Evolutionary conservation across 2,888 invertebrate species (phyloP).

Genomic region (Melolontha melolontha): DNA sequence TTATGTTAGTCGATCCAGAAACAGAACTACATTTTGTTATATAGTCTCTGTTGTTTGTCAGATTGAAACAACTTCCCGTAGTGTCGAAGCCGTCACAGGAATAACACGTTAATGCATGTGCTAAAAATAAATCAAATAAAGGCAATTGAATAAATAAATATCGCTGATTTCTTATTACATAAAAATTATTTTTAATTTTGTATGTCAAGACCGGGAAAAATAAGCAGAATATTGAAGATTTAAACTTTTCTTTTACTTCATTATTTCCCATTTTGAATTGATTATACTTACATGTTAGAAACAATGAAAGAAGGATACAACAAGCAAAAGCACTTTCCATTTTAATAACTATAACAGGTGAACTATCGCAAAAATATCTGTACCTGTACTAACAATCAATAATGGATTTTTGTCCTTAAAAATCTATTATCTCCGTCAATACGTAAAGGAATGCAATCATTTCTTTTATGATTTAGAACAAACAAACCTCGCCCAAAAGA

Average conservation of each 20-base stretch:
- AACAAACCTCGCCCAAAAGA: conserved; percentile 19
- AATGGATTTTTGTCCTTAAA: conserved; percentile 18
- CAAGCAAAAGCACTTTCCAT: conserved; percentile 14
- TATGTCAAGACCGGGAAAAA: too few relatives aligned
- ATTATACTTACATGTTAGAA: conserved; percentile 20
- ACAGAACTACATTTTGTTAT: conserved; percentile 1
- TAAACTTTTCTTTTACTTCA: too few relatives aligned
- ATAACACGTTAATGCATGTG: conserved; percentile 31
- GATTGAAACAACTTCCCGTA: conserved; percentile 27
- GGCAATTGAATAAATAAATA: too few relatives aligned
- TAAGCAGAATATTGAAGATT: too few relatives aligned
- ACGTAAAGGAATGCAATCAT: background rate
- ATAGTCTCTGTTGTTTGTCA: background rate
- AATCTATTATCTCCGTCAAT: conserved; percentile 18
- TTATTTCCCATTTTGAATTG: too few relatives aligned
- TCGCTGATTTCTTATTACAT: too few relatives aligned
- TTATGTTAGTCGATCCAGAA: conserved; percentile 1
- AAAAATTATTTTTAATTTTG: too few relatives aligned
- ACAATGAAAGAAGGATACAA: background rate
- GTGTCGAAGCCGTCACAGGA: conserved; percentile 10
- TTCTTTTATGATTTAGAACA: conserved; percentile 23
- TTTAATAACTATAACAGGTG: background rate
- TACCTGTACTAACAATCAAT: background rate
- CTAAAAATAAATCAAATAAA: conserved; percentile 13
- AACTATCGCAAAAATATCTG: conserved; percentile 8